Evolutionary conservation across 2,888 invertebrate species (phyloP).

Genomic region (Phalera bucephala): DNA sequence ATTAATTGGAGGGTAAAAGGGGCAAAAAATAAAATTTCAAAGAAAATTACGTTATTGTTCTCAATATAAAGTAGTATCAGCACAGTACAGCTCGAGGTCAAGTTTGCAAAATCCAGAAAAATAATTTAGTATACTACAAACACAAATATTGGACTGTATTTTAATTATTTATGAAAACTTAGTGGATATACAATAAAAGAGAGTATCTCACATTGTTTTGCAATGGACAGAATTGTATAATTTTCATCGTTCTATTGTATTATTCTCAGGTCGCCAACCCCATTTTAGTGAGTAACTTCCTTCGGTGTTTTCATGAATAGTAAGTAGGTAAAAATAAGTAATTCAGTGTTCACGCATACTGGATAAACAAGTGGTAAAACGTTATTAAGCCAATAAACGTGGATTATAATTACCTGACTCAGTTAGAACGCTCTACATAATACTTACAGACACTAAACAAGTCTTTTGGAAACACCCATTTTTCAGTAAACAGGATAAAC

Average conservation of each 20-base stretch:
- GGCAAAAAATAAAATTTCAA: not conserved
- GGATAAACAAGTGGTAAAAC: constrained; percentile 43
- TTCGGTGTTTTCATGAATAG: constrained; percentile 32
- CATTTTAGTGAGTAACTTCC: constrained; percentile 26
- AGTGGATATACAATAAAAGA: constrained; percentile 1
- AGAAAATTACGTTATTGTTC: not conserved
- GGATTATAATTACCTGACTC: no score
- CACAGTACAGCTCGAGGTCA: not conserved
- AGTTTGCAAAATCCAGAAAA: not conserved
- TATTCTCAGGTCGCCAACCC: constrained; percentile 25
- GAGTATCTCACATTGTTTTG: constrained; percentile 5
- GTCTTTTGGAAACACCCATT: no score
- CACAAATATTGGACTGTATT: not conserved
- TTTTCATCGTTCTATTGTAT: constrained; percentile 6
- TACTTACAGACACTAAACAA: no score
- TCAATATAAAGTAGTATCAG: not conserved
- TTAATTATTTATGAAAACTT: constrained; percentile 1
- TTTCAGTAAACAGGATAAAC: no score
- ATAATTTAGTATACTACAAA: constrained; percentile 4
- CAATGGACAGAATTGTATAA: constrained; percentile 12
- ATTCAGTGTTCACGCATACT: constrained; percentile 41
- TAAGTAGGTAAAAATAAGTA: constrained; percentile 45
- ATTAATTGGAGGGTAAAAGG: not conserved
- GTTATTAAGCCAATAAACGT: constrained; percentile 32
- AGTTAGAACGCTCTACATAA: no score